These are phyloP conservation scores for Epirrita christyi DNA, from an alignment of 2,888 invertebrate genomes.

Conservation along the genomic window DNA sequence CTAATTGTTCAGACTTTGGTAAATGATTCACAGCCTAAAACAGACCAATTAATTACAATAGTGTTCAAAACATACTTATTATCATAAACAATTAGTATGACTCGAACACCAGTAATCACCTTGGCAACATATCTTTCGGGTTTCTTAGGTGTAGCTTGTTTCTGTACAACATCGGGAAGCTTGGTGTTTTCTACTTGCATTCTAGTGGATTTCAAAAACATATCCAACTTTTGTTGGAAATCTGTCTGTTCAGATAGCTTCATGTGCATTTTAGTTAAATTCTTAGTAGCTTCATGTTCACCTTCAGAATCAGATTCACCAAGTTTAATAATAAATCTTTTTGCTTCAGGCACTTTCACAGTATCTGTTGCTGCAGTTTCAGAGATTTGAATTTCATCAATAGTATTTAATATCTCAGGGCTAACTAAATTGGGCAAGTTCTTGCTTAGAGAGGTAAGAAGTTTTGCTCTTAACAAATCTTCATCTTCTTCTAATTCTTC, in stretches of 20 bases:
- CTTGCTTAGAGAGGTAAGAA: constrained; percentile 85
- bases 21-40: constrained; percentile 77
- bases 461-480: constrained; percentile 84
- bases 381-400: constrained; percentile 43
- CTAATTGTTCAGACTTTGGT: constrained; percentile 78
- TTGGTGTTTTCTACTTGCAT: constrained; percentile 69
- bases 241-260: constrained; percentile 72
- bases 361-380: constrained; percentile 34
- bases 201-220: constrained; percentile 74
- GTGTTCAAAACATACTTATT: constrained; percentile 2
- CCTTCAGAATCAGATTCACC: constrained; percentile 79
- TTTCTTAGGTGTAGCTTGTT: constrained; percentile 53
- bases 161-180: constrained; percentile 61
- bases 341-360: constrained; percentile 55
- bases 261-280: constrained; percentile 80
- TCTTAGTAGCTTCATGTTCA: constrained; percentile 80
- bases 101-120: constrained; percentile 50
- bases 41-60: constrained; percentile 10
- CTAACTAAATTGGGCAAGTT: constrained; percentile 76
- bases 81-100: not conserved
- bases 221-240: constrained; percentile 76
- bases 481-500: constrained; percentile 85
- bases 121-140: constrained; percentile 73
- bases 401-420: constrained; percentile 50
- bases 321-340: constrained; percentile 74